Percentiles rank a stretch among this genome's conserved stretches.
These are phyloP conservation scores for Carassius gibelio DNA, from an alignment of 2,113 vertebrate genomes.

Conservation along the genomic window DNA sequence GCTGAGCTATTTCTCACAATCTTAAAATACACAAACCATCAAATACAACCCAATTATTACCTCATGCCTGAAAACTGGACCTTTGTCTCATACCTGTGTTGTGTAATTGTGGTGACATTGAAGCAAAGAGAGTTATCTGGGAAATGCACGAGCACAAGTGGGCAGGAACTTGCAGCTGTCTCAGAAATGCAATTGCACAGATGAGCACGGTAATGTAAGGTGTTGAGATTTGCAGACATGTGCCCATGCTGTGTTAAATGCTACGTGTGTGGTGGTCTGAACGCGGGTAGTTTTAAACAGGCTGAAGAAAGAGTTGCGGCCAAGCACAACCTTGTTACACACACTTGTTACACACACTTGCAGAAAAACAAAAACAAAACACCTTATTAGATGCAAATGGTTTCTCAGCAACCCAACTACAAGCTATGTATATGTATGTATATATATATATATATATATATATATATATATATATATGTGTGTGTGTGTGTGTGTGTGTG, in stretches of 20 bases:
- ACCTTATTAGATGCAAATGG: neutral
- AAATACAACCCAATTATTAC: conserved; percentile 68
- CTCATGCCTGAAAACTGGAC: conserved; percentile 56
- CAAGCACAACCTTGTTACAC: conserved; percentile 2
- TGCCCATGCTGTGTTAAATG: conserved; percentile 59
- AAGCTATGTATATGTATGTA: too few relatives aligned
- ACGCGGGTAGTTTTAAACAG: neutral
- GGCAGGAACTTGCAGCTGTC: conserved; percentile 57
- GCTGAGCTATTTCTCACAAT: conserved; percentile 67
- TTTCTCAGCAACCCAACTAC: neutral
- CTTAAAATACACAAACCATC: conserved; percentile 78
- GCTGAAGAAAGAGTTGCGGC: conserved; percentile 14
- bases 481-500: too few relatives aligned
- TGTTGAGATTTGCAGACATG: conserved; percentile 48
- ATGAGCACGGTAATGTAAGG: conserved; percentile 58
- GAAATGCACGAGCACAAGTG: conserved; percentile 46
- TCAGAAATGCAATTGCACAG: conserved; percentile 49
- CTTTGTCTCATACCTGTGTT: conserved; percentile 26
- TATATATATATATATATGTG: too few relatives aligned
- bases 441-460: too few relatives aligned
- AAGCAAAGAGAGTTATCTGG: conserved; percentile 53
- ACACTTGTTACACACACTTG: conserved; percentile 19
- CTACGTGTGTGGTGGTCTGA: conserved; percentile 43
- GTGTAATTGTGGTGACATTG: conserved; percentile 58
- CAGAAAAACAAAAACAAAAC: conserved; percentile 7